phyloP scores from a whole-genome alignment of 2,797 vertebrate species.

The Mareca penelope region DNA sequence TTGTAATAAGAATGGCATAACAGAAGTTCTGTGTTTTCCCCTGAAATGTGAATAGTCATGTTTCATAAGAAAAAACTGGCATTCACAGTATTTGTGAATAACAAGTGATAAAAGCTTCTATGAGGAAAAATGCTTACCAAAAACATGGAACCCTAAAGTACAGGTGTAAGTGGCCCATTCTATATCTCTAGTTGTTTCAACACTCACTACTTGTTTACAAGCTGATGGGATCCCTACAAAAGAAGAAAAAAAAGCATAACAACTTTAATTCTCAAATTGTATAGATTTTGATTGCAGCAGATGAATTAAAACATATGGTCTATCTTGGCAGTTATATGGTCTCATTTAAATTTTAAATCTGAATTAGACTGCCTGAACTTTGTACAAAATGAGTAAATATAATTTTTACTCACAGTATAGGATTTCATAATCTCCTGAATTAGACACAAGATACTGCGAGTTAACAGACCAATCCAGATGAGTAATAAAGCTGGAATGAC shows the following conservation, averaged over 20 bases:
- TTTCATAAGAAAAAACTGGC: slow-evolving; percentile 20
- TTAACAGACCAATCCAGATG: slow-evolving; percentile 97
- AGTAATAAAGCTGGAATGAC: slow-evolving; percentile 98
- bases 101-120: background rate
- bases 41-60: slow-evolving; percentile 41
- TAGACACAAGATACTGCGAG: slow-evolving; percentile 96
- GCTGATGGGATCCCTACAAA: slow-evolving; percentile 92
- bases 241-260: background rate
- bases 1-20: slow-evolving; percentile 47
- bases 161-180: slow-evolving; percentile 93
- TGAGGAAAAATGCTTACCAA: slow-evolving; percentile 82
- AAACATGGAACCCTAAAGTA: slow-evolving; percentile 94
- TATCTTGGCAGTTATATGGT: background rate
- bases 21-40: slow-evolving; percentile 48
- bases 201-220: slow-evolving; percentile 97
- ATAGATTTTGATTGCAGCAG: slow-evolving; percentile 21
- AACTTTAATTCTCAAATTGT: background rate
- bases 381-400: slow-evolving; percentile 28
- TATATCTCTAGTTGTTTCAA: slow-evolving; percentile 94
- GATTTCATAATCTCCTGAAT: slow-evolving; percentile 99
- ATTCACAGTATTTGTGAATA: slow-evolving; percentile 25
- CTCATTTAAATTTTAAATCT: slow-evolving; percentile 55
- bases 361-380: slow-evolving; percentile 15
- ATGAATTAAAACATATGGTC: slow-evolving; percentile 60
- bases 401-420: slow-evolving; percentile 92